Evolutionary conservation across 2,113 vertebrate genomes (phyloP), one percentile per base, ranked within the genome.

Genomic region (Oxyura jamaicensis): DNA sequence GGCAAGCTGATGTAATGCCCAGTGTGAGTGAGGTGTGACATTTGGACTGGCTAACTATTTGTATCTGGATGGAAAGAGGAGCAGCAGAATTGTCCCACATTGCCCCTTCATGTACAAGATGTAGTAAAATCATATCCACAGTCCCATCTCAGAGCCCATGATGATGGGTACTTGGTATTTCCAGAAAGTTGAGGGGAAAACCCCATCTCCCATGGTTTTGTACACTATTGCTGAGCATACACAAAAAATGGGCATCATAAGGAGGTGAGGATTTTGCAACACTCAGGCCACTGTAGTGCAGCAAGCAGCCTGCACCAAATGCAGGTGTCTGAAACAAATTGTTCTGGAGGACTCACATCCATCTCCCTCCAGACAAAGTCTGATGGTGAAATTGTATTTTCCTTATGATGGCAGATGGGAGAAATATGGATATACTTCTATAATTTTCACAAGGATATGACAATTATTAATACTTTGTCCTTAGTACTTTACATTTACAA

Each of bases 401-500:
- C 52, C 6, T 66, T 50, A 55, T 20, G 31, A 84, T 41, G 56
- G 28, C 25, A 50, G 17, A 8, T 68, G 31, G 29, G 42, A 31
- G 7, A 81, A 90, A 79, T 69, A 72, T 19, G 33, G n/a, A 82
- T 31, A 15, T 21, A 82, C 15, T 69, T 62, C 48, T 39, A 11
- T n/a, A 78, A 69, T 85, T 95, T 91, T 75, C 28, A 41, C n/a
- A 83, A 53, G 41, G 44, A 48, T 68, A 28, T 90, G 67, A 72
- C 50, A 80, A 71, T 83, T 82, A 91, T 87, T 90, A 69, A 69
- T 85, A 44, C 63, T 71, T 46, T 53, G 68, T 63, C 60, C 71
- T 95, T 46, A n/a, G 35, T n/a, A 85, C 16, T 89, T 95, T 86
- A 92, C 48, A 46, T 89, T 94, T 91, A 95, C 65, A 93, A 88